phyloP scores from a whole-genome alignment of 2,888 invertebrate species.

The Nasonovia ribisnigri region DNA sequence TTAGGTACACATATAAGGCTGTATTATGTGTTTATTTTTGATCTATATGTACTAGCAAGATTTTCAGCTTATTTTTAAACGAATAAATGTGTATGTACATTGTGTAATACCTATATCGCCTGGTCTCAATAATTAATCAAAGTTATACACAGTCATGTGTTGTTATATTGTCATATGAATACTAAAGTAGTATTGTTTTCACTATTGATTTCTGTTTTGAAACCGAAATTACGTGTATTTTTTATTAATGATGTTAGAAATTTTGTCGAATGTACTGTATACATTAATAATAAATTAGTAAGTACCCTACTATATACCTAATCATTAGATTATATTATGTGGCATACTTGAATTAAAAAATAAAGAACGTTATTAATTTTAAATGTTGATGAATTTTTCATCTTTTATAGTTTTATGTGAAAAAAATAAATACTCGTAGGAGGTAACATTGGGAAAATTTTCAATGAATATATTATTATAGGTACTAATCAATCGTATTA shows the following conservation, averaged over 20 bases:
- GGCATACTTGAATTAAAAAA: neutral
- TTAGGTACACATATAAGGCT: neutral
- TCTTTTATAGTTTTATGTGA: neutral
- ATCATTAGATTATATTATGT: neutral
- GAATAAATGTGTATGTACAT: neutral
- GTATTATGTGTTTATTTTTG: neutral
- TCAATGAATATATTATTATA: neutral
- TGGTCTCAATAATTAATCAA: neutral
- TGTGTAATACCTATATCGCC: neutral
- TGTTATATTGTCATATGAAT: neutral
- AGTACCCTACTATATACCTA: neutral
- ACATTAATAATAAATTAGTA: neutral
- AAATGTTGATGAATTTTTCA: neutral
- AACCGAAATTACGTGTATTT: slow-evolving; percentile 36
- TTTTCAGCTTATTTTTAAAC: neutral
- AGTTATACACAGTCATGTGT: neutral
- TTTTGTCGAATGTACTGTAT: neutral
- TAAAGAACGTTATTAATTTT: neutral
- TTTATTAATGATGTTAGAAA: slow-evolving; percentile 25
- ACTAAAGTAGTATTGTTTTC: slow-evolving; percentile 16
- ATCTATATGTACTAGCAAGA: neutral
- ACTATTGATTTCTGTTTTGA: slow-evolving; percentile 44
- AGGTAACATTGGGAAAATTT: neutral
- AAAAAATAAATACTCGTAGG: neutral
- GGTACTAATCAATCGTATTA: neutral